phyloP scores from a whole-genome alignment of 2,888 invertebrate species.

The Pardosa pseudoannulata region DNA sequence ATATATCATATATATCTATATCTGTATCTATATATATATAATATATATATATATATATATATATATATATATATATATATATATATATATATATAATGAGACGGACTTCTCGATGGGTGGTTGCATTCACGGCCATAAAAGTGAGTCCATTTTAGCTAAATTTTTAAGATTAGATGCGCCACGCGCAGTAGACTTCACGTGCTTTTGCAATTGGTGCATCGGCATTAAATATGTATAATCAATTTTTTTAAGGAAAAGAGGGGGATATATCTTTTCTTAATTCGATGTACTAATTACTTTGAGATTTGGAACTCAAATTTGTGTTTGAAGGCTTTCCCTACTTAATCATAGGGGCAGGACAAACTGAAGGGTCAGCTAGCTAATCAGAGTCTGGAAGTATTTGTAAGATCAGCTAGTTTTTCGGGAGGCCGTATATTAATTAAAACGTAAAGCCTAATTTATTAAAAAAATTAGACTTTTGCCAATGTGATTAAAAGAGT shows the following conservation, averaged over 20 bases:
- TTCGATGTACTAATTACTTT: slow-evolving; percentile 61
- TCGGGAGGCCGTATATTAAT: slow-evolving; percentile 35
- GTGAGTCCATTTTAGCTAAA: too few species aligned
- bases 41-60: too few species aligned
- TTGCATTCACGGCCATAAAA: too few species aligned
- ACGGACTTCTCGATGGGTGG: too few species aligned
- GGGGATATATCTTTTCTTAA: slow-evolving; percentile 34
- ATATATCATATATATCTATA: too few species aligned
- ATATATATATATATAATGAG: too few species aligned
- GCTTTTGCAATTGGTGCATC: slow-evolving; percentile 7
- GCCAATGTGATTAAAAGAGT: neutral
- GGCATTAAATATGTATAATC: slow-evolving; percentile 70
- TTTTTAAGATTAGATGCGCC: slow-evolving; percentile 35
- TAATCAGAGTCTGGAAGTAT: neutral
- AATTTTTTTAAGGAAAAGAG: slow-evolving; percentile 44
- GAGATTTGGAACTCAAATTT: slow-evolving; percentile 48
- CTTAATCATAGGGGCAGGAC: too few species aligned
- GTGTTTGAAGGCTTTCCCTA: slow-evolving; percentile 14
- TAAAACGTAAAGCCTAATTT: neutral
- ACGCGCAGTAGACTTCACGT: neutral
- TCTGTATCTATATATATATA: too few species aligned
- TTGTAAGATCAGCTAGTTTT: neutral
- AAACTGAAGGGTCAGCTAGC: too few species aligned
- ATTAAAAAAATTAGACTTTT: neutral
- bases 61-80: too few species aligned